Conservation (phyloP, 2,113 vertebrate genomes). For the Micronycteris hirsuta region DNA sequence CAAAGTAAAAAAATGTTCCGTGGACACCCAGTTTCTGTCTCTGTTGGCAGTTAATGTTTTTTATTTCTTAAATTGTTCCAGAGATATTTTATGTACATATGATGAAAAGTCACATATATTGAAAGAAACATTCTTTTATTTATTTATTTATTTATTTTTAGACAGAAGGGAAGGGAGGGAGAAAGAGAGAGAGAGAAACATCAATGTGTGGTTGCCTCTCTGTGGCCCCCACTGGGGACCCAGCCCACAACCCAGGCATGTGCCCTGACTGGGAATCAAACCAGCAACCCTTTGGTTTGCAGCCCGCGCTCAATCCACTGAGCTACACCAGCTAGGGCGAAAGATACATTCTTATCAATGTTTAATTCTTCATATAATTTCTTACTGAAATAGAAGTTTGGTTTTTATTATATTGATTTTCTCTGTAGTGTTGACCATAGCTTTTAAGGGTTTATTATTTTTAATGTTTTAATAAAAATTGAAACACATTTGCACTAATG, state of each 20-base stretch:
- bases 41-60: neutral
- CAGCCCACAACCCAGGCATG: no score
- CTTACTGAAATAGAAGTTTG: neutral
- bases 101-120: neutral
- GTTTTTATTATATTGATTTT: constrained; percentile 1
- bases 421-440: neutral
- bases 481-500: neutral
- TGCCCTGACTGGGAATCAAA: no score
- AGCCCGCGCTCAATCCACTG: no score
- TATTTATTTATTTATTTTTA: no score
- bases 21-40: neutral
- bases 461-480: constrained; percentile 4
- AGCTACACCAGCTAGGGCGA: no score
- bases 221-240: no score
- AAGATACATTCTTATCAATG: neutral
- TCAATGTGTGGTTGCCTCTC: no score
- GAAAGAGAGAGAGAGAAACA: no score
- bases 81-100: neutral
- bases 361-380: neutral
- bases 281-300: no score
- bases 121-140: neutral
- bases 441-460: constrained; percentile 32
- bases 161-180: no score
- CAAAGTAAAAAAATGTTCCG: neutral
- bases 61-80: neutral